Conservation (phyloP, 2,113 vertebrate genomes). For the Petrocephalus zakoni region DNA sequence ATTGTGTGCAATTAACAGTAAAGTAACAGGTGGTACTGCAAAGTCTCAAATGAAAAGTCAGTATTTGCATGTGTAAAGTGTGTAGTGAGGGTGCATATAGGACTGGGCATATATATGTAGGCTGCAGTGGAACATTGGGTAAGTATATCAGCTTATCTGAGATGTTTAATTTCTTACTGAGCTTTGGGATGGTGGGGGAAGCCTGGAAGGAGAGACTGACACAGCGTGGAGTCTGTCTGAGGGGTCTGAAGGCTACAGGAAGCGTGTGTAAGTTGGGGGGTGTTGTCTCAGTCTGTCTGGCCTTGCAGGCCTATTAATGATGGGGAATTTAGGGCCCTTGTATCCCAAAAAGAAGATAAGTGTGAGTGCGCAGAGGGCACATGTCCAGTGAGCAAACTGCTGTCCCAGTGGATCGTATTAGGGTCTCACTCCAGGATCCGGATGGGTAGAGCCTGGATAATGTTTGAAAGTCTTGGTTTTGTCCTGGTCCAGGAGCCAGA, state of each 20-base stretch:
- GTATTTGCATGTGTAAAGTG: not conserved
- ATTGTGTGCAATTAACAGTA: not conserved
- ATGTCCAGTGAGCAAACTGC: not conserved
- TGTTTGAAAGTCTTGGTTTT: not conserved
- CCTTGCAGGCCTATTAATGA: slow-evolving; percentile 1
- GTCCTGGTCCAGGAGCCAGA: not conserved
- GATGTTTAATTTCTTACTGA: not conserved
- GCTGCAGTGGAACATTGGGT: not conserved
- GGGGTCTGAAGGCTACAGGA: not conserved
- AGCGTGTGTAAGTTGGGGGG: not conserved
- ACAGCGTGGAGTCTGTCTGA: not conserved
- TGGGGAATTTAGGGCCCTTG: not conserved
- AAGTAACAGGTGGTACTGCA: not conserved
- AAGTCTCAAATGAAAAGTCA: not conserved
- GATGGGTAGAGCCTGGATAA: not conserved
- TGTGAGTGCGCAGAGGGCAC: not conserved
- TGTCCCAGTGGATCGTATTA: not conserved
- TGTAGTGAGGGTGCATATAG: not conserved
- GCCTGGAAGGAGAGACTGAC: not conserved
- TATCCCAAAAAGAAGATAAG: not conserved
- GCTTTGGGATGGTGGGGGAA: not conserved
- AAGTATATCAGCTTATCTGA: not conserved
- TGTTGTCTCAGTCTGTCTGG: not conserved
- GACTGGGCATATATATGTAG: not conserved
- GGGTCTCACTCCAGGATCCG: not conserved